Base-by-base conservation (phyloP, 2,113 vertebrate genomes). In the Cairina moschata region DNA sequence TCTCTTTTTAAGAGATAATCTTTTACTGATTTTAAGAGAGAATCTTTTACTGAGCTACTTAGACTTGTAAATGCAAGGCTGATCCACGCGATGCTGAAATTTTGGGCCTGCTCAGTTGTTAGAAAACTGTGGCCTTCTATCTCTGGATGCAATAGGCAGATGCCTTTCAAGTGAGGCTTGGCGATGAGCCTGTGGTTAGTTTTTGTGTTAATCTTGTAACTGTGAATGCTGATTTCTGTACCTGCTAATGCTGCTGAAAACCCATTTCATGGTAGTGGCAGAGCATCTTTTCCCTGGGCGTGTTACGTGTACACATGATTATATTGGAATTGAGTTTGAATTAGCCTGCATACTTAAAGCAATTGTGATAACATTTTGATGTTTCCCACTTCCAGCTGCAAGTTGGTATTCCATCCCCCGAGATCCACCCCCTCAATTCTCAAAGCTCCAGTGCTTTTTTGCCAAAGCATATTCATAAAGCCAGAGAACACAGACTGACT, bases 361-460 rank as follows among this genome's bases (percentile, higher is more conserved):
- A 69, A 91, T 91, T 90, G 74, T 87, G 95, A 93, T 96, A 96
- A 91, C 63, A 55, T 56, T 91, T 93, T 89, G 46, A 34, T 96
- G 21, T 94, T 94, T 97, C 96, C 74, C 80, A 79, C 80, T 96
- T 95, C 74, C 50, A 92, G 68, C 71, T 95, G 88, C 91, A 89
- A 85, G 86, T 81, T 93, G 91, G 86, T 85, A 79, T 96, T 96
- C 66, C 31, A 72, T 92, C 88, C 62, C 54, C 69, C 38, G 95
- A 92, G 83, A 91, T 86, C 81, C 83, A 74, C 71, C 83, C 86
- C 58, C 88, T 92, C 25, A 11, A 5, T 94, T 92, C 86, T 93
- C 78, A 93, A 69, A 93, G 74, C 78, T 95, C 40, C 44, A 13
- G 40, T 3, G 6, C 17, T 31, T 73, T 89, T 90, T 89, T 83